Conservation (phyloP, 2,888 invertebrate species). For the Dicyrtoma fusca region DNA sequence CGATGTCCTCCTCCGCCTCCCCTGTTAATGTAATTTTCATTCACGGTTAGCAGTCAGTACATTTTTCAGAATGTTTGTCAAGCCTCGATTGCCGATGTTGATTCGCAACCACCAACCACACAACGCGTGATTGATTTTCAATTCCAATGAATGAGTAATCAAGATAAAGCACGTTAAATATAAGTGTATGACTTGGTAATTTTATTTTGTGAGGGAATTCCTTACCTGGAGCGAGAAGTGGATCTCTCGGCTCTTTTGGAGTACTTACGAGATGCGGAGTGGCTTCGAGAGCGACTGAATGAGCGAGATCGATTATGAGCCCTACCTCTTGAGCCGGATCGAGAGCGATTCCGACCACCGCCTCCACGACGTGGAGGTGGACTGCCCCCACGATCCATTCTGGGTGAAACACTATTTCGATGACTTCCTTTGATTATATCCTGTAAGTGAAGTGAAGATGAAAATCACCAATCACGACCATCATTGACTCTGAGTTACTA, state of each 20-base stretch:
- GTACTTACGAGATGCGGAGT: neutral
- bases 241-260: neutral
- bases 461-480: too few relatives aligned
- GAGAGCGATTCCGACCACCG: neutral
- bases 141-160: too few relatives aligned
- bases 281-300: neutral
- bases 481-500: too few relatives aligned
- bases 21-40: neutral
- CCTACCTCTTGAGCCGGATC: neutral
- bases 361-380: neutral
- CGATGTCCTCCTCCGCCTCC: slow-evolving; percentile 34
- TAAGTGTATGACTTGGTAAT: too few relatives aligned
- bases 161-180: too few relatives aligned
- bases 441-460: neutral
- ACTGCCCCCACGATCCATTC: too few relatives aligned
- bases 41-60: neutral
- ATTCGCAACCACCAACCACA: too few relatives aligned
- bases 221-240: slow-evolving; percentile 7
- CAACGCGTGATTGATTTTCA: too few relatives aligned
- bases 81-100: too few relatives aligned
- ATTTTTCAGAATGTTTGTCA: too few relatives aligned
- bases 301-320: neutral
- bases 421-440: slow-evolving; percentile 1
- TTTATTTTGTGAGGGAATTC: too few relatives aligned
- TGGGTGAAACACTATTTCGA: neutral